Conservation (phyloP, 2,888 invertebrate species). For the Drosophila conformis region DNA sequence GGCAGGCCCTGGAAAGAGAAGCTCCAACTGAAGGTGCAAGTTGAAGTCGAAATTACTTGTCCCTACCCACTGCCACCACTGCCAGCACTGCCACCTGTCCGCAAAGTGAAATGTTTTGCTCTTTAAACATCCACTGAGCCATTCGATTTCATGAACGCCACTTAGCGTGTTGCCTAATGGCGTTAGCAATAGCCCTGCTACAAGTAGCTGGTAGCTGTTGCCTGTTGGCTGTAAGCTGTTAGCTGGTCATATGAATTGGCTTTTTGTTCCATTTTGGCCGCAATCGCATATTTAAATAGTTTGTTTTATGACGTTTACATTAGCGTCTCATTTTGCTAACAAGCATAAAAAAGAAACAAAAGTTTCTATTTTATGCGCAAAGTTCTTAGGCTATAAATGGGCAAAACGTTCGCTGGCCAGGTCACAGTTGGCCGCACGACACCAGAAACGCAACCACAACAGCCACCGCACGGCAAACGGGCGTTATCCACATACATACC, state of each 20-base stretch:
- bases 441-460: conserved; percentile 23
- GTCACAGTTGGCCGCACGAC: conserved; percentile 68
- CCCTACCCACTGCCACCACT: neutral
- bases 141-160: conserved; percentile 80
- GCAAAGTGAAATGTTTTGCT: conserved; percentile 77
- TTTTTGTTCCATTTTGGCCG: conserved; percentile 67
- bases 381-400: conserved; percentile 79
- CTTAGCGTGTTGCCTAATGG: conserved; percentile 73
- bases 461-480: conserved; percentile 8
- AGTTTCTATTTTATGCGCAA: conserved; percentile 79
- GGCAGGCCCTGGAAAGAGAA: conserved; percentile 39
- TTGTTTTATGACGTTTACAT: conserved; percentile 81
- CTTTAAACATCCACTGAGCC: conserved; percentile 68
- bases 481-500: neutral
- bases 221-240: conserved; percentile 8
- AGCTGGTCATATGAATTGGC: conserved; percentile 67
- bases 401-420: conserved; percentile 49
- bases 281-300: conserved; percentile 79
- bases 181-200: conserved; percentile 28
- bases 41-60: conserved; percentile 22
- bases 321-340: conserved; percentile 81
- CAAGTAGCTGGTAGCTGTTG: conserved; percentile 22
- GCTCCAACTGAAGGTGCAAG: conserved; percentile 1
- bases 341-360: conserved; percentile 67
- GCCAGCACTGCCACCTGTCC: neutral